Evolutionary conservation across 2,888 invertebrate genomes (phyloP).

Genomic region (Orthonychiurus folsomi): DNA sequence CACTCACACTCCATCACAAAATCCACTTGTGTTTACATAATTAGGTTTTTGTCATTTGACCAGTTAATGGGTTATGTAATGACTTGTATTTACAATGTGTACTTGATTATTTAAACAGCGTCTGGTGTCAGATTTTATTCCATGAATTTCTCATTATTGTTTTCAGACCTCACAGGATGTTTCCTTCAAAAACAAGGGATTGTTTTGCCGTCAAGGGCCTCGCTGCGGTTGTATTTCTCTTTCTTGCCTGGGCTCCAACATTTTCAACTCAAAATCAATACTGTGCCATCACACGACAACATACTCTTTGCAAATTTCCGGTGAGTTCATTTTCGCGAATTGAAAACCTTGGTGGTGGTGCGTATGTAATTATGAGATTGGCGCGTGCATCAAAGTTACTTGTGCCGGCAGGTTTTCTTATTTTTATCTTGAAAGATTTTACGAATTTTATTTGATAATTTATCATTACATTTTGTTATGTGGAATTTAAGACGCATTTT

Average conservation of each 20-base stretch:
- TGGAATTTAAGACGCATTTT: too few relatives aligned
- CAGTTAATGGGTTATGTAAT: slow-evolving; percentile 7
- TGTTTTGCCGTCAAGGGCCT: slow-evolving; percentile 10
- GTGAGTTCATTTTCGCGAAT: slow-evolving; percentile 20
- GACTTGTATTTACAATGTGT: neutral
- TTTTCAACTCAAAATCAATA: slow-evolving; percentile 35
- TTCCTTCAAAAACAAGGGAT: slow-evolving; percentile 10
- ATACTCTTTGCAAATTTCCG: slow-evolving; percentile 39
- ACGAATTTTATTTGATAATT: too few relatives aligned
- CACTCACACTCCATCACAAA: too few relatives aligned
- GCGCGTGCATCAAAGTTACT: too few relatives aligned
- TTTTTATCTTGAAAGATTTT: too few relatives aligned
- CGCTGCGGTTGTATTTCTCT: slow-evolving; percentile 19
- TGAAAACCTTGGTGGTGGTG: neutral
- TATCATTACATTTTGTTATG: too few relatives aligned
- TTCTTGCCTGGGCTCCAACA: slow-evolving; percentile 25
- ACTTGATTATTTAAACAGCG: neutral
- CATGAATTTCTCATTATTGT: neutral
- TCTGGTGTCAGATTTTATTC: neutral
- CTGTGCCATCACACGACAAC: slow-evolving; percentile 37
- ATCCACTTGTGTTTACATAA: neutral
- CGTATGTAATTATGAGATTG: too few relatives aligned
- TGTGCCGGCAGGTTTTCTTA: too few relatives aligned
- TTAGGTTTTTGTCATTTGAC: neutral
- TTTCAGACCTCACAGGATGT: neutral